phyloP scores from a whole-genome alignment of 1,140 invertebrate genomes.

The Monochamus saltuarius region DNA sequence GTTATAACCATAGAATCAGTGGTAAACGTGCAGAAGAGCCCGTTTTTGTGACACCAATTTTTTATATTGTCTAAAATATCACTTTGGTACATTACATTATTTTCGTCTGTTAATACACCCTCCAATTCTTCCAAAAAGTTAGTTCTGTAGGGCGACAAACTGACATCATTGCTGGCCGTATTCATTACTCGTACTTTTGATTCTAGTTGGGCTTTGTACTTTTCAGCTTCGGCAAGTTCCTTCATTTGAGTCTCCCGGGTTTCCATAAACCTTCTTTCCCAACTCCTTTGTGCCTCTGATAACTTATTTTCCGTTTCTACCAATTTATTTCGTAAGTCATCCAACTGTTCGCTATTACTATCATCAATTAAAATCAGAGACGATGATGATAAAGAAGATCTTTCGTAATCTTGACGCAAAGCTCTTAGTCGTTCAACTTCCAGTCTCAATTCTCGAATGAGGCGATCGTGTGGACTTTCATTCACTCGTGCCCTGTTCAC shows the following conservation, averaged over 20 bases:
- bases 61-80: conserved; percentile 29
- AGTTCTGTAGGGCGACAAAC: conserved; percentile 54
- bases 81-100: conserved; percentile 9
- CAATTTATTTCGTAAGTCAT: conserved; percentile 58
- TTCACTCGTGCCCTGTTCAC: conserved; percentile 77
- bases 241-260: conserved; percentile 43
- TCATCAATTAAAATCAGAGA: conserved; percentile 49
- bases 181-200: conserved; percentile 47
- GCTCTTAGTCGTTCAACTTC: conserved; percentile 69
- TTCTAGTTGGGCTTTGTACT: conserved; percentile 60
- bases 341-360: conserved; percentile 50
- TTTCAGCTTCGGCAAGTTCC: conserved; percentile 60
- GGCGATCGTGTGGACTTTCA: conserved; percentile 71
- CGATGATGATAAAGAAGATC: conserved; percentile 49
- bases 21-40: conserved; percentile 30
- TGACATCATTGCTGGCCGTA: conserved; percentile 44
- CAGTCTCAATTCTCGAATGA: conserved; percentile 63
- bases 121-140: conserved; percentile 60
- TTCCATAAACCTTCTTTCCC: conserved; percentile 56
- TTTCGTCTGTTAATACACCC: conserved; percentile 50
- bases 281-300: conserved; percentile 57
- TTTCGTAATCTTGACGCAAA: conserved; percentile 59
- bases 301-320: conserved; percentile 62
- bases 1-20: conserved; percentile 32
- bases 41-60: conserved; percentile 34